Conservation (phyloP, 2,888 invertebrate species). For the Epinotia brunnichana region DNA sequence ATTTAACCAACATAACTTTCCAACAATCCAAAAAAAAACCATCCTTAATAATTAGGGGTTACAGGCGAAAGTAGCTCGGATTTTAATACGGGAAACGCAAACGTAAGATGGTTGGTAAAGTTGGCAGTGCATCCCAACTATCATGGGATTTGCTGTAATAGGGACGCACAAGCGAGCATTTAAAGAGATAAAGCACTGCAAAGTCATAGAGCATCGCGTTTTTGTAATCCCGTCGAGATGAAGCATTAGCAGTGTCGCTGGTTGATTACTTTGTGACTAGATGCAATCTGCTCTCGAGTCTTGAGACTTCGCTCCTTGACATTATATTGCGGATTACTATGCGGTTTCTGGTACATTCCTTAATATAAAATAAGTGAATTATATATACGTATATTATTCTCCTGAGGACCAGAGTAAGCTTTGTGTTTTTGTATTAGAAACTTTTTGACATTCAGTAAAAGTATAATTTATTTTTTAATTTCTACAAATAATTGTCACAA, state of each 20-base stretch:
- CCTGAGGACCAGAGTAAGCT: too few relatives aligned
- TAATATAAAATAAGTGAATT: too few relatives aligned
- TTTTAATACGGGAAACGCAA: constrained; percentile 30
- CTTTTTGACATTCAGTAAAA: too few relatives aligned
- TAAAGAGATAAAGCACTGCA: constrained; percentile 66
- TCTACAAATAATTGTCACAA: too few relatives aligned
- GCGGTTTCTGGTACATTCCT: not conserved
- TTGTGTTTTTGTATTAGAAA: too few relatives aligned
- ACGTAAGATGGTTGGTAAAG: constrained; percentile 55
- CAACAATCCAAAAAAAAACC: not conserved
- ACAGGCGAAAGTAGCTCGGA: constrained; percentile 49
- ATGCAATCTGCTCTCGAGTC: constrained; percentile 33
- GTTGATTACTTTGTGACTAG: constrained; percentile 35
- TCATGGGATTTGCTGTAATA: constrained; percentile 79
- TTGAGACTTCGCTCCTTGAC: constrained; percentile 23
- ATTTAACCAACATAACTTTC: constrained; percentile 51
- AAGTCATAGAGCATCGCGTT: constrained; percentile 59
- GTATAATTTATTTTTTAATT: too few relatives aligned
- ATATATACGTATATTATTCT: too few relatives aligned
- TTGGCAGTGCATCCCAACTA: constrained; percentile 78
- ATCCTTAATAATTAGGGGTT: constrained; percentile 32
- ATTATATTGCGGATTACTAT: constrained; percentile 2
- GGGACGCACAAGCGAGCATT: constrained; percentile 66
- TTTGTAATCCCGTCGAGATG: constrained; percentile 54
- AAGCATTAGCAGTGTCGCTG: constrained; percentile 27